Conservation (phyloP, 1,140 invertebrate genomes). For the Platorchestia sp. region DNA sequence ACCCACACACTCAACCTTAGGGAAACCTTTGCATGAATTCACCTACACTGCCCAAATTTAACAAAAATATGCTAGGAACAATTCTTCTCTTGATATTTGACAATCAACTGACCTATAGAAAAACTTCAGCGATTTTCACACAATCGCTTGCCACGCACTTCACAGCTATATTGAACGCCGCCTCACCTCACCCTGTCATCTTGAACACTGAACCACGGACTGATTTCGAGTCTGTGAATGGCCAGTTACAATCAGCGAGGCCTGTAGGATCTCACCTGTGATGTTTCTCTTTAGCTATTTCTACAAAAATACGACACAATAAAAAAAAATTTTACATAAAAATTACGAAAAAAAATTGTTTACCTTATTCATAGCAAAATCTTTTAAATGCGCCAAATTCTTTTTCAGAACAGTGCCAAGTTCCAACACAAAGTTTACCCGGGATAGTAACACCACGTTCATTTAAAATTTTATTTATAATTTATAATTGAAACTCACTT, state of each 20-base stretch:
- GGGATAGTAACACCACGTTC: not conserved
- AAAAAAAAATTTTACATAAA: not conserved
- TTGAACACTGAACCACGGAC: not conserved
- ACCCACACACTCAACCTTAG: not conserved
- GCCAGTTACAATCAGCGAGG: not conserved
- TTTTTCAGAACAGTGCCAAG: not conserved
- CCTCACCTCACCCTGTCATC: not conserved
- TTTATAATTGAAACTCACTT: too few relatives aligned
- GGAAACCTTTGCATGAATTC: not conserved
- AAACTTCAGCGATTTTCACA: not conserved
- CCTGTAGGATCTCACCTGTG: not conserved
- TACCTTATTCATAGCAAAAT: not conserved
- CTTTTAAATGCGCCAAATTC: not conserved
- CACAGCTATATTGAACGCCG: not conserved
- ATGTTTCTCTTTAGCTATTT: not conserved
- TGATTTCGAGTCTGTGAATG: constrained; percentile 3
- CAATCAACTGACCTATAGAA: not conserved
- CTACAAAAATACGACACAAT: not conserved
- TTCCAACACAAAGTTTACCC: not conserved
- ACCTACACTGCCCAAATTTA: not conserved
- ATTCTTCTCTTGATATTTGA: not conserved
- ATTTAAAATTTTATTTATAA: not conserved
- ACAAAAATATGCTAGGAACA: not conserved
- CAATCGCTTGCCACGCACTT: not conserved
- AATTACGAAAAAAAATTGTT: not conserved